Base-by-base conservation (phyloP, 2,797 vertebrate genomes). In the Sus cebifrons region DNA sequence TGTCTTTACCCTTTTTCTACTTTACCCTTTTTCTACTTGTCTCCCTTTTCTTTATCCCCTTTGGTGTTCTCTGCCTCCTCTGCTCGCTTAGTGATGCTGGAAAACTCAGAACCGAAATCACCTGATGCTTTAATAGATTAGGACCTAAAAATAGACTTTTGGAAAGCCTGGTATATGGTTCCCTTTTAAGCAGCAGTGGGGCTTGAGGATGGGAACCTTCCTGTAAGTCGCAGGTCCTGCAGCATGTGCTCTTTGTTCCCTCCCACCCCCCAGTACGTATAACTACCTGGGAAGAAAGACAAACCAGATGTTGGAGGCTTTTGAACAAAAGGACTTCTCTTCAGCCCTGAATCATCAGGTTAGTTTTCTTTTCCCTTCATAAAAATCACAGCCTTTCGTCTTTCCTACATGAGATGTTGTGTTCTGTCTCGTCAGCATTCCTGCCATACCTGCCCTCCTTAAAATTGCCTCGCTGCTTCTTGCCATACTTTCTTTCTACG, bases 331-430 rank as follows among this genome's bases (percentile, higher is more conserved):
- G 58, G 98, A 99, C 95, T 83, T 99, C 32, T 16, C 52, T 0
- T 89, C 98, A 92, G 99, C 99, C 91, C 98, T 97, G 88, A 96
- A 75, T 18, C 98, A 99, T 86, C 99, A 99, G 99, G 99, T 99
- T 99, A 83, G 60, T 65, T 40, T 74, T 82, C 52, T 71, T 40
- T 40, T 13, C 27, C n/a, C 9, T 25, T 75, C 56, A 52, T 32
- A 14, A 9, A 82, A 90, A 60, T 83, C 40, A 20, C 49, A 75
- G 25, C 44, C 78, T 58, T 79, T 77, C 65, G 86, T 32, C 58
- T 21, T 54, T 56, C 49, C 17, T 60, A 2, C 0, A 32, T 60
- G 23, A 32, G 56, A 89, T 12, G 52, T 44, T 1, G 77, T 20
- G 60, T 56, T 54, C 20, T 64, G 58, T 85, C 68, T 82, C 20